Conservation (phyloP, 1,140 invertebrate genomes). For the Listronotus oregonensis region DNA sequence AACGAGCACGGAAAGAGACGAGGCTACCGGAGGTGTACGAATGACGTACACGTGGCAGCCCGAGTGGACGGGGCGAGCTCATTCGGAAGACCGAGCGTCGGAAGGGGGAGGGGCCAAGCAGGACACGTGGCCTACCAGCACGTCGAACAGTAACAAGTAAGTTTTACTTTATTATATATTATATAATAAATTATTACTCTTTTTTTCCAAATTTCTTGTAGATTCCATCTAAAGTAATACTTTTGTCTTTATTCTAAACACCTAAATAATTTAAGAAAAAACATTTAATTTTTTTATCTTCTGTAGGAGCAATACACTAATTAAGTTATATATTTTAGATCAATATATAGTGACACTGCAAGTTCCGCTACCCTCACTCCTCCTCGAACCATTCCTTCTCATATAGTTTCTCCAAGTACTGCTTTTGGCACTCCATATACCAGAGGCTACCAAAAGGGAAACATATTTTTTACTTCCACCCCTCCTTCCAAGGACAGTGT, state of each 20-base stretch:
- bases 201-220: too few relatives aligned
- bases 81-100: conserved; percentile 10
- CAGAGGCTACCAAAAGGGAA: conserved; percentile 60
- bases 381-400: background rate
- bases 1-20: conserved; percentile 50
- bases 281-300: too few relatives aligned
- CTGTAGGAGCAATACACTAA: background rate
- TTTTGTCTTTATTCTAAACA: too few relatives aligned
- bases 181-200: too few relatives aligned
- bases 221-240: too few relatives aligned
- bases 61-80: conserved; percentile 14
- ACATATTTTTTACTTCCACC: conserved; percentile 62
- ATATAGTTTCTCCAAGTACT: conserved; percentile 16
- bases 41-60: conserved; percentile 60
- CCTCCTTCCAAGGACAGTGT: conserved; percentile 52
- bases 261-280: too few relatives aligned
- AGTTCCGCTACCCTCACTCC: conserved; percentile 23
- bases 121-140: conserved; percentile 15
- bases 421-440: conserved; percentile 31
- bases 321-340: conserved; percentile 7
- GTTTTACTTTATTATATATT: conserved; percentile 4
- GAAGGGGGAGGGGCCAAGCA: background rate
- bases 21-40: conserved; percentile 54
- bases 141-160: conserved; percentile 29
- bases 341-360: conserved; percentile 23